Conservation (phyloP, 2,113 vertebrate genomes). For the Elachura formosa region DNA sequence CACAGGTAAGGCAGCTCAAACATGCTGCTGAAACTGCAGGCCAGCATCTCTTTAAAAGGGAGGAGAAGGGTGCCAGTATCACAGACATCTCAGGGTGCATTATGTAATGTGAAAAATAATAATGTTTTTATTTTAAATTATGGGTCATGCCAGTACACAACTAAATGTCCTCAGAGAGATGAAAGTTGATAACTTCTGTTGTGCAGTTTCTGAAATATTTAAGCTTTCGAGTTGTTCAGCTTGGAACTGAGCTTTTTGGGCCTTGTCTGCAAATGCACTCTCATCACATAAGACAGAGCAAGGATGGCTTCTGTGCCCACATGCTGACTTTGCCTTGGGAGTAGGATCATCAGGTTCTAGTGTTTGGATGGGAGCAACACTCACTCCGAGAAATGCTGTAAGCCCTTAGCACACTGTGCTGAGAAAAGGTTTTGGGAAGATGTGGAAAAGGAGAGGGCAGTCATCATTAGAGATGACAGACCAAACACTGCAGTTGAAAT, state of each 20-base stretch:
- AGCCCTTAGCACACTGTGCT: background rate
- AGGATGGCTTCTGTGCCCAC: background rate
- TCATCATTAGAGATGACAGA: background rate
- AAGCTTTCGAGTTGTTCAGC: background rate
- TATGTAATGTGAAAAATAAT: background rate
- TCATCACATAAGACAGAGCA: background rate
- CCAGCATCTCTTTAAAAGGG: background rate
- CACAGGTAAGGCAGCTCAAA: conserved; percentile 78
- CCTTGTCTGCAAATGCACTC: background rate
- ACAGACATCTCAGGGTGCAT: background rate
- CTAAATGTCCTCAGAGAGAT: background rate
- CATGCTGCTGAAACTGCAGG: background rate
- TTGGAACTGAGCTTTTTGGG: background rate
- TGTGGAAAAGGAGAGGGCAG: background rate
- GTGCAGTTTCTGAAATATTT: background rate
- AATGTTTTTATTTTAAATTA: background rate
- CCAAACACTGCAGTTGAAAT: background rate
- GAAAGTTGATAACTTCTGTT: background rate
- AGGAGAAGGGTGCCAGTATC: background rate
- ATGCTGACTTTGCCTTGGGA: background rate
- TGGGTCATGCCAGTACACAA: background rate
- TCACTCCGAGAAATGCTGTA: background rate
- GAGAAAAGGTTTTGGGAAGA: background rate
- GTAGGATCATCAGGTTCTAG: background rate
- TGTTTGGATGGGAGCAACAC: background rate